Evolutionary conservation across 2,113 vertebrate genomes (phyloP), one percentile per base, ranked within the genome.

Genomic region (Semnornis frantzii): DNA sequence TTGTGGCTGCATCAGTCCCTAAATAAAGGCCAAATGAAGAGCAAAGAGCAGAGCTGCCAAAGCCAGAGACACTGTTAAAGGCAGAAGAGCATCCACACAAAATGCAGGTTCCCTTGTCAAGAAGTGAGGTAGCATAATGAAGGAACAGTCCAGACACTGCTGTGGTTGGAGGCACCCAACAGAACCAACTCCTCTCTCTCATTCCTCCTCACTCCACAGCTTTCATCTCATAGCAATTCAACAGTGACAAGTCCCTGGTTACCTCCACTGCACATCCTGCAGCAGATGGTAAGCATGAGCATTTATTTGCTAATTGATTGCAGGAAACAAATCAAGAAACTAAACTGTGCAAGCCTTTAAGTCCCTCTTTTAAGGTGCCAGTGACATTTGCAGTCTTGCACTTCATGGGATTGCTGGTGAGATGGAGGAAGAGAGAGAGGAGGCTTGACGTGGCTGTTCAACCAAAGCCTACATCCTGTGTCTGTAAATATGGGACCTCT

Each of bases 301-400:
- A 72, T 8, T 4, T 50, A 70, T 70, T 85, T 95, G 28, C 74
- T 69, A 66, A 83, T 0, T 24, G 27, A 89, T 18, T 39, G 80
- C 31, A 81, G 58, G 63, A 85, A 92, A 89, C 10, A 74, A 85
- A 87, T 48, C 23, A 82, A 80, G 48, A 88, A 84, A 90, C 50
- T 54, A 82, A 85, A 39, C 21, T 59, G 46, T 6, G n/a, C 30
- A 42, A 30, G 33, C 24, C 44, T 94, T 70, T 46, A 76, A 78
- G 39, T 12, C 17, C 39, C 65, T 86, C 55, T 88, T 96, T 94
- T 81, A 96, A 92, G 58, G n/a, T 31, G 91, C 9, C 37, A 39
- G 37, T 81, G 70, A 75, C 44, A 81, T 79, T 90, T 81, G 30
- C 73, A 77, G 48, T 89, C 57, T 78, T 71, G 30, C 19, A 74